Evolutionary conservation across 2,888 invertebrate species (phyloP).

Genomic region (Drosophila anceps): DNA sequence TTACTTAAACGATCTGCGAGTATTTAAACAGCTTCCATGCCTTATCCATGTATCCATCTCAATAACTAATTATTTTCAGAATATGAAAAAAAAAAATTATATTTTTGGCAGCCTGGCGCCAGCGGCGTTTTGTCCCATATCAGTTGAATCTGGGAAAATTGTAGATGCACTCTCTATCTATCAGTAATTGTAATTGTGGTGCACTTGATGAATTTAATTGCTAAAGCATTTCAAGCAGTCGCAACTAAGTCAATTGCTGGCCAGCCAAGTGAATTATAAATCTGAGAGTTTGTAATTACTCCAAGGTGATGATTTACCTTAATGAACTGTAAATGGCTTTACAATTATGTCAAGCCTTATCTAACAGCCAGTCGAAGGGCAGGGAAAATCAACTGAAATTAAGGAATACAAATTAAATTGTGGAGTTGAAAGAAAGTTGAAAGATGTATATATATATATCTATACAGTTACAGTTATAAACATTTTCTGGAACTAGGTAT

Average conservation of each 20-base stretch:
- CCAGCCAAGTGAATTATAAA: not conserved
- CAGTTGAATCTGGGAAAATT: slow-evolving; percentile 19
- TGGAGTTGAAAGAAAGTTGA: not conserved
- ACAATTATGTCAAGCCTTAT: slow-evolving; percentile 10
- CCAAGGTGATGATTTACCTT: slow-evolving; percentile 23
- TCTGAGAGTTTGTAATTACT: slow-evolving; percentile 17
- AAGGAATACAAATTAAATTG: slow-evolving; percentile 1
- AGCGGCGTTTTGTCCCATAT: slow-evolving; percentile 21
- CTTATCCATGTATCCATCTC: slow-evolving; percentile 38
- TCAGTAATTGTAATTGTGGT: slow-evolving; percentile 39
- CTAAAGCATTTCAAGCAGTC: slow-evolving; percentile 27
- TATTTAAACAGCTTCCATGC: slow-evolving; percentile 26
- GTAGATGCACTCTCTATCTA: slow-evolving; percentile 51
- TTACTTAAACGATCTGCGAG: slow-evolving; percentile 25
- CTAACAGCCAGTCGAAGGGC: not conserved
- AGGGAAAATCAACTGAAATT: not conserved
- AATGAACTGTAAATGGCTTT: slow-evolving; percentile 21
- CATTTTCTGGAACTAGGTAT: too few species aligned
- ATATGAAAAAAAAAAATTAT: too few species aligned
- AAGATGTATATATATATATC: not conserved
- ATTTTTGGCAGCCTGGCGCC: slow-evolving; percentile 61
- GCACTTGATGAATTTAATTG: slow-evolving; percentile 56
- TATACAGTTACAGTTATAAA: not conserved
- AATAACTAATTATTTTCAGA: slow-evolving; percentile 63
- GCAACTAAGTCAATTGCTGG: slow-evolving; percentile 13